Conservation (phyloP, 2,113 vertebrate genomes). For the Polypterus senegalus region DNA sequence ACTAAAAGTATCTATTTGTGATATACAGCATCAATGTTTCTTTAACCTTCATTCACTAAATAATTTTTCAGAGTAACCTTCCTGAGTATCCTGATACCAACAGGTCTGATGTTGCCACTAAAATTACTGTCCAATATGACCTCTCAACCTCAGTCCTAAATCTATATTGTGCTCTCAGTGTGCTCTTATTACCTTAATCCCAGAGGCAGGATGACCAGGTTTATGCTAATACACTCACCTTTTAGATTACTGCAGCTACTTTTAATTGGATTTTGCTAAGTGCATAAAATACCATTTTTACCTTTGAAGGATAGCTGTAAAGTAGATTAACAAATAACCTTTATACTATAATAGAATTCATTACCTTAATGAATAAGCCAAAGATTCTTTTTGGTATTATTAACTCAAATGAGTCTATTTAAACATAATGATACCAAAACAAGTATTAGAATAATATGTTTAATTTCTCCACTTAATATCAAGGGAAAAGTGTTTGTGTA, state of each 20-base stretch:
- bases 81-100: no score
- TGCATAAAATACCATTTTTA: constrained; percentile 2
- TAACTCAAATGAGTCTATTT: constrained; percentile 10
- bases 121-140: background rate
- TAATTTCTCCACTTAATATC: background rate
- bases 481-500: background rate
- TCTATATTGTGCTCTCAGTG: background rate
- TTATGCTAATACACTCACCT: constrained; percentile 4
- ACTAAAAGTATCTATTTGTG: no score
- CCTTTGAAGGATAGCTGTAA: constrained; percentile 1
- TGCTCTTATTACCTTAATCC: background rate
- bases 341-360: constrained; percentile 19
- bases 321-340: constrained; percentile 15
- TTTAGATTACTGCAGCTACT: constrained; percentile 19
- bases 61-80: no score
- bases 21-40: no score
- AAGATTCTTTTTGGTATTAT: constrained; percentile 13
- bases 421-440: constrained; percentile 19
- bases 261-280: constrained; percentile 17
- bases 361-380: constrained; percentile 22
- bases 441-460: constrained; percentile 8
- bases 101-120: background rate
- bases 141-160: background rate
- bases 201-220: constrained; percentile 2
- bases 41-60: no score